Conservation (phyloP, 2,797 vertebrate genomes). For the Dallia pectoralis region DNA sequence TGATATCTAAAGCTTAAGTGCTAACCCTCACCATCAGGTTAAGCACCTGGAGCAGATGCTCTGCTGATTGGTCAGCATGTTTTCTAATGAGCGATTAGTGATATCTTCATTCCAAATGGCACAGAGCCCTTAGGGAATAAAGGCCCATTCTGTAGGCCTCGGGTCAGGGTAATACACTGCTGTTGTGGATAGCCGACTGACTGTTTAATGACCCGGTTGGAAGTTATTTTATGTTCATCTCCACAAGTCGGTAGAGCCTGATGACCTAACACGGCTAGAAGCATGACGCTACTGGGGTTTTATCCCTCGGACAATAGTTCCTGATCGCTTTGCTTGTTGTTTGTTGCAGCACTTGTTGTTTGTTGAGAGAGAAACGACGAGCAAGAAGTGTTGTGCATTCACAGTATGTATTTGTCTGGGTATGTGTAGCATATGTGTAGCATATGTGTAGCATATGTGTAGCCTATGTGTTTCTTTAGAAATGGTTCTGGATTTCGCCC, state of each 20-base stretch:
- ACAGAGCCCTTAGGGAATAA: too few relatives aligned
- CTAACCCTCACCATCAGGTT: conserved; percentile 28
- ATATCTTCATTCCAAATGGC: too few relatives aligned
- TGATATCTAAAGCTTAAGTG: conserved; percentile 46
- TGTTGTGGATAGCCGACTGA: neutral
- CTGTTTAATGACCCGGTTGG: conserved; percentile 46
- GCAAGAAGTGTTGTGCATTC: too few relatives aligned
- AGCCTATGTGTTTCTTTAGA: neutral
- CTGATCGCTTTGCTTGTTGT: conserved; percentile 10
- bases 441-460: too few relatives aligned
- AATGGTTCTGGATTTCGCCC: conserved; percentile 2
- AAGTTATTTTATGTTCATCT: conserved; percentile 22
- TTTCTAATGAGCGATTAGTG: conserved; percentile 17
- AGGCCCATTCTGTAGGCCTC: too few relatives aligned
- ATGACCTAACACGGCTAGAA: too few relatives aligned
- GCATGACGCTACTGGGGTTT: neutral
- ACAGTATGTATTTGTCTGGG: too few relatives aligned
- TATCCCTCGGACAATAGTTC: too few relatives aligned
- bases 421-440: neutral
- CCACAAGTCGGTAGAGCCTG: neutral
- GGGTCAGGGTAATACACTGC: too few relatives aligned
- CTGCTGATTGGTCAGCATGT: conserved; percentile 48
- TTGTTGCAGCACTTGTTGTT: conserved; percentile 20
- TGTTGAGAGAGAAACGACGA: neutral
- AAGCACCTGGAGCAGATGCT: conserved; percentile 60